Percentiles rank a stretch among this genome's conserved stretches.
phyloP scores from a whole-genome alignment of 2,797 vertebrate genomes.

The Sebastes wilsoni region DNA sequence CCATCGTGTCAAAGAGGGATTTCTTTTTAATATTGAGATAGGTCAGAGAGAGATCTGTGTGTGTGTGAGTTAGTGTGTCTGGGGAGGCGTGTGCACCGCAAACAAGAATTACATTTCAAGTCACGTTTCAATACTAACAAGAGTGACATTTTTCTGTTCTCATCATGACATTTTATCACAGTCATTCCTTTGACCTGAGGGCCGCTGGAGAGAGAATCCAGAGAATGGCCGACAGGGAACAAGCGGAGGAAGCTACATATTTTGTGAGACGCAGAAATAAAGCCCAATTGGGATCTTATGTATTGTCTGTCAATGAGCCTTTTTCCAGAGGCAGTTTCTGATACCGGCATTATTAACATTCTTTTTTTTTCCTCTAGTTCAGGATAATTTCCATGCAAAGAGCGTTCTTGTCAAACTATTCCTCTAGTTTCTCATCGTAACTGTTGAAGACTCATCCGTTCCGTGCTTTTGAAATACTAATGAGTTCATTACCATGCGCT shows the following conservation, averaged over 20 bases:
- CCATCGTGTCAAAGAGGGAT: slow-evolving; percentile 39
- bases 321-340: slow-evolving; percentile 30
- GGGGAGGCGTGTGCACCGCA: slow-evolving; percentile 9
- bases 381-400: slow-evolving; percentile 22
- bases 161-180: slow-evolving; percentile 75
- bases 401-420: slow-evolving; percentile 7
- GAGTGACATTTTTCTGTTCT: slow-evolving; percentile 74
- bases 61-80: background rate
- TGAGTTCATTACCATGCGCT: slow-evolving; percentile 30
- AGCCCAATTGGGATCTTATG: slow-evolving; percentile 44
- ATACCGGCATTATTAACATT: slow-evolving; percentile 24
- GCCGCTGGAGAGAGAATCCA: slow-evolving; percentile 36
- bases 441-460: slow-evolving; percentile 31
- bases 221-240: slow-evolving; percentile 37
- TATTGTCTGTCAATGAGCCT: slow-evolving; percentile 35
- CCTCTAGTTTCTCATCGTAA: slow-evolving; percentile 11
- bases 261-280: slow-evolving; percentile 27
- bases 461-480: slow-evolving; percentile 29
- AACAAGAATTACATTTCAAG: slow-evolving; percentile 61
- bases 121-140: slow-evolving; percentile 69
- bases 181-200: slow-evolving; percentile 65
- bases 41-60: slow-evolving; percentile 28
- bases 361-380: slow-evolving; percentile 2
- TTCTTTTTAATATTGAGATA: slow-evolving; percentile 44
- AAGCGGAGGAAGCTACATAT: slow-evolving; percentile 10